Conservation (phyloP, 2,797 vertebrate species). For the Hirundo rustica region DNA sequence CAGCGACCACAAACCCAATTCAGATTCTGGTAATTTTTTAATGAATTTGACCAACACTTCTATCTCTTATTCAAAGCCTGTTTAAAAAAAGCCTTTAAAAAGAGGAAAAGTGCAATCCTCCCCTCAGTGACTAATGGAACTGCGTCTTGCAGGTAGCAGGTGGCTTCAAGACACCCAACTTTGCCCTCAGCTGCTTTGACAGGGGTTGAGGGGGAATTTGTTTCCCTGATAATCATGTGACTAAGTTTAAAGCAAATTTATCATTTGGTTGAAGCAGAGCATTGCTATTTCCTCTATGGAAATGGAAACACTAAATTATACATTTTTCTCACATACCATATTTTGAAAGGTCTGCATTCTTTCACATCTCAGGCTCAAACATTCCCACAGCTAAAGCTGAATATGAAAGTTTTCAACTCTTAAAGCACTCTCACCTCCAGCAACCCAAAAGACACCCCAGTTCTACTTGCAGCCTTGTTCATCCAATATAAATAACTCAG, state of each 20-base stretch:
- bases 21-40: neutral
- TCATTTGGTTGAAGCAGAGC: constrained; percentile 35
- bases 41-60: neutral
- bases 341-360: constrained; percentile 60
- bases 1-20: neutral
- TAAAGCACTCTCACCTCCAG: constrained; percentile 21
- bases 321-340: constrained; percentile 38
- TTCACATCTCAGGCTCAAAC: constrained; percentile 40
- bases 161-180: no score
- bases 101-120: neutral
- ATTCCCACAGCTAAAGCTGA: constrained; percentile 35
- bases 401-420: neutral
- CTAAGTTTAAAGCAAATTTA: constrained; percentile 25
- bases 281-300: constrained; percentile 48
- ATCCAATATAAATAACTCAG: constrained; percentile 43
- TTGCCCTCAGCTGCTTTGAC: no score
- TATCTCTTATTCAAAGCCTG: neutral
- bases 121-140: neutral
- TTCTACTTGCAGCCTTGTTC: neutral
- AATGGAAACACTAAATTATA: constrained; percentile 63
- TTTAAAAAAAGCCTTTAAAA: neutral
- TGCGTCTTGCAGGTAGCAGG: neutral
- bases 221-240: neutral
- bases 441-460: neutral
- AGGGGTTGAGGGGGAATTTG: no score